Conservation (phyloP, 1,140 invertebrate species). For the Heliothis subflexa region DNA sequence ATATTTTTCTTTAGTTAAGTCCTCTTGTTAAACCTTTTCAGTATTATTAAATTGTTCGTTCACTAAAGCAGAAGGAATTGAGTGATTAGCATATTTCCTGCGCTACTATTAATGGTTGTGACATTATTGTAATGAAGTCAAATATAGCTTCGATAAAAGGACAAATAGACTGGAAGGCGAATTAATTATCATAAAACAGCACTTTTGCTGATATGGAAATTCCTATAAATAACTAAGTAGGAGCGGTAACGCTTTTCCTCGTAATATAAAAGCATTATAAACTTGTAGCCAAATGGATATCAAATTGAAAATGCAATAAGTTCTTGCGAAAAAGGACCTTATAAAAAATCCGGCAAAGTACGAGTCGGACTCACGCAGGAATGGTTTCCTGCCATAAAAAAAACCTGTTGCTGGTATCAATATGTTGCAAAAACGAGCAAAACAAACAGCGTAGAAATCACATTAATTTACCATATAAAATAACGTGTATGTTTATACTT, state of each 20-base stretch:
- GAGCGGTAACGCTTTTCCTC: background rate
- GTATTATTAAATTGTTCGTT: slow-evolving; percentile 8
- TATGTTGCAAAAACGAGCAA: too few species aligned
- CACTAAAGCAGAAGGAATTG: background rate
- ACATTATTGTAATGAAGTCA: slow-evolving; percentile 15
- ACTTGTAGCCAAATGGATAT: background rate
- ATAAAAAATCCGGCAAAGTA: background rate
- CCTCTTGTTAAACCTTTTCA: too few species aligned
- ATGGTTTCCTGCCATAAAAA: too few species aligned
- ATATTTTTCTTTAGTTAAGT: too few species aligned
- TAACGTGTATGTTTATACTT: too few species aligned
- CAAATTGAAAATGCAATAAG: background rate
- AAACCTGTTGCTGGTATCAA: too few species aligned
- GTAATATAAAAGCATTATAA: background rate
- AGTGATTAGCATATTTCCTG: background rate
- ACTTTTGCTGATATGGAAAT: background rate
- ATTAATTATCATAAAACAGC: slow-evolving; percentile 18
- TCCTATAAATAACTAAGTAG: background rate
- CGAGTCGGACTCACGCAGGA: background rate
- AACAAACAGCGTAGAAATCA: too few species aligned
- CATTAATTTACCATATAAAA: too few species aligned
- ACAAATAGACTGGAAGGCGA: background rate
- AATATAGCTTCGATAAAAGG: background rate
- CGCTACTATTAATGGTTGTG: background rate
- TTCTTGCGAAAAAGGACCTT: background rate